Conservation (phyloP, 2,113 vertebrate species). For the Mirounga angustirostris region DNA sequence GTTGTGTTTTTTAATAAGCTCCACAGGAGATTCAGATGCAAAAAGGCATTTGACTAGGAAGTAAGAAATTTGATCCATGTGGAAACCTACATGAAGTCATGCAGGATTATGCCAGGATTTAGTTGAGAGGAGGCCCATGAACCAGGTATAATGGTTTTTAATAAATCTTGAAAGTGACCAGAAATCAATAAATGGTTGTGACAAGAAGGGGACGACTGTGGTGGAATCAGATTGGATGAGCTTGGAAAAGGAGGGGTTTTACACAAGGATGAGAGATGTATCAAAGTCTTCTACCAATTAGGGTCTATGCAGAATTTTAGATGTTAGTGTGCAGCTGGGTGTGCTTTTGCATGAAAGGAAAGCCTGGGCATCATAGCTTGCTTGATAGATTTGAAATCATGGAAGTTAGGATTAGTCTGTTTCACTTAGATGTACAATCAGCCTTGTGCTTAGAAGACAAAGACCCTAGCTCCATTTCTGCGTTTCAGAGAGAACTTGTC, state of each 20-base stretch:
- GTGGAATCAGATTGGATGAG: not conserved
- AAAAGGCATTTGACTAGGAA: not conserved
- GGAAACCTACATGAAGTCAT: not conserved
- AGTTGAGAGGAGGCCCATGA: not conserved
- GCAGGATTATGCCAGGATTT: not conserved
- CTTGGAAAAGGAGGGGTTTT: not conserved
- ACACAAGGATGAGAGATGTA: not conserved
- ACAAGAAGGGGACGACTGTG: not conserved
- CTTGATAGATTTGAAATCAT: slow-evolving; percentile 38
- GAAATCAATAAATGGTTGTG: not conserved
- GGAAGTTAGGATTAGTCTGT: not conserved
- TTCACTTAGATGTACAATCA: not conserved
- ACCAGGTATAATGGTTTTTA: not conserved
- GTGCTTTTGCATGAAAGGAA: not conserved
- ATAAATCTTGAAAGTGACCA: not conserved
- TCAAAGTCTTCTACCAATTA: not conserved
- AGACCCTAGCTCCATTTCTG: not conserved
- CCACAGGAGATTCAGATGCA: slow-evolving; percentile 6
- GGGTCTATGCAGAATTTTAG: not conserved
- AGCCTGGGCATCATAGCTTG: not conserved
- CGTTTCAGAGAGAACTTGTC: not conserved
- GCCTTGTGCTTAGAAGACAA: not conserved
- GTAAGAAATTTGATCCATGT: not conserved
- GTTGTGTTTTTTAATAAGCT: not conserved
- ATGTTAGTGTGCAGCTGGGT: not conserved